Evolutionary conservation across 1,140 invertebrate species (phyloP), one percentile per base, ranked within the genome.

Genomic region (Coptotermes formosanus): DNA sequence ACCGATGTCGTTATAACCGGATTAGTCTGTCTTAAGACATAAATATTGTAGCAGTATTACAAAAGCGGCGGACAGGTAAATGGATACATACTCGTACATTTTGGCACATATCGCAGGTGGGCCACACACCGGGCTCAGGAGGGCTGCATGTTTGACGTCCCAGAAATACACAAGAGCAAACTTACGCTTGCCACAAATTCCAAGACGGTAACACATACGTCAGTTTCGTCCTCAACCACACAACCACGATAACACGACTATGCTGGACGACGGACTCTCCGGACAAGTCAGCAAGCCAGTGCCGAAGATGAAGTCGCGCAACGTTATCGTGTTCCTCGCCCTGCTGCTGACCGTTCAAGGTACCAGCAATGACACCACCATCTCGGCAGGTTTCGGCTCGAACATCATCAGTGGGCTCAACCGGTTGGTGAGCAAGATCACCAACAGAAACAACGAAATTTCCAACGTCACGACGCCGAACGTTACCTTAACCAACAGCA

Each of bases 351-450:
- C 64, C 2, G 25, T 30, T 3, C 25, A 30, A 16, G 64, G 25
- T 9, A 4, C 64, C 14, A 75, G 1, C n/a, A 75, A 75, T 75
- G 64, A 75, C 6, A 75, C 64, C 7, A 25, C n/a, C 64, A 30
- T 0, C 64, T 25, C 64, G 0, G 64, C 64, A 75, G 25, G n/a
- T 9, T 75, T 75, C 64, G 64, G 64, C 14, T n/a, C 64, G 11
- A 75, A 75, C n/a, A n/a, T 75, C 64, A 2, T 75, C 64, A n/a
- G 9, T 7, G 64, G 64, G 25, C 25, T 75, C 3, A 75, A 75
- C 64, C 64, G 64, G n/a, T 75, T 75, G 7, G 64, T 75, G 64
- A 75, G n/a, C n/a, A 75, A 30, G n/a, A 75, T 75, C n/a, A 75
- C 64, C 64, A 30, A 30, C 1, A 30, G 64, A 30, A 30, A 30